Evolutionary conservation across 2,113 vertebrate species (phyloP), one percentile per base, ranked within the genome.

Genomic region (Microcebus ravelobensis): DNA sequence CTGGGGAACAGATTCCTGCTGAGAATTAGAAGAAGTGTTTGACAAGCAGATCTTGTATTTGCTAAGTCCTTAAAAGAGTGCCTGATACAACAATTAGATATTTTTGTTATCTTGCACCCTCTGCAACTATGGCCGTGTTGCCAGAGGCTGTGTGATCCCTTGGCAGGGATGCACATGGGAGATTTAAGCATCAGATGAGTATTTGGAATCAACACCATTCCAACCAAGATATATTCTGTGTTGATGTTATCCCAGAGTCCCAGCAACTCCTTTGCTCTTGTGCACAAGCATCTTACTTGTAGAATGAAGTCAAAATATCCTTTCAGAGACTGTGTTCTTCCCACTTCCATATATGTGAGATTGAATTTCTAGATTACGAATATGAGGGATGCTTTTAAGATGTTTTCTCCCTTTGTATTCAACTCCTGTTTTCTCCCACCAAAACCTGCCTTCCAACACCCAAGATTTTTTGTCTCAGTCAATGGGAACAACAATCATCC

Each of bases 31-130:
- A 93, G 59, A 85, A 86, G 82, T n/a, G 11, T 23, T 87, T 57
- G 63, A 91, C 59, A 96, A 86, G 50, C 31, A 42, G 27, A 45
- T 87, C 61, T 95, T 93, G n/a, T 42, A 90, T 80, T 48, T 63
- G 10, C 87, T 50, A 76, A 71, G 11, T 52, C 10, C 5, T 89
- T 57, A 21, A 27, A 80, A 57, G 81, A 70, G 13, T 50, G 36
- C 29, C 34, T 74, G 27, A 90, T 6, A 5, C 23, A 23, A 73
- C 42, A 71, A 67, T 77, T 2, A 39, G 20, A 27, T 55, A 34
- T 4, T 55, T 34, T n/a, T 65, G n/a, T 55, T 2, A 48, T 36
- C 21, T 85, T 55, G 8, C 27, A 74, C n/a, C 4, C 80, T 68
- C 42, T 55, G 3, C 36, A 74, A 36, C 50, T 29, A 14, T 5